phyloP scores from a whole-genome alignment of 2,888 invertebrate species.

The Brenthis ino region DNA sequence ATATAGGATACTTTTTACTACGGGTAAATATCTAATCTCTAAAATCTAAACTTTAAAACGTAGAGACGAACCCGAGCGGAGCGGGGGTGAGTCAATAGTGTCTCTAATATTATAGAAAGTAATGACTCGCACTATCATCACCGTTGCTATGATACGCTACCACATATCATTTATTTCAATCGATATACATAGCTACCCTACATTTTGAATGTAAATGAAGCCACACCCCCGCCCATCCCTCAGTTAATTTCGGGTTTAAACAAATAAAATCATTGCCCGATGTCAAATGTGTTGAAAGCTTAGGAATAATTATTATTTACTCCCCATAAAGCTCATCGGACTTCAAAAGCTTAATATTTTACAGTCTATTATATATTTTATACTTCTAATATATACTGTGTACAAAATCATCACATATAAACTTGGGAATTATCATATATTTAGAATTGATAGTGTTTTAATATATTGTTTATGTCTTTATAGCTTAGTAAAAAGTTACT shows the following conservation, averaged over 20 bases:
- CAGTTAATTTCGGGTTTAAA: conserved; percentile 29
- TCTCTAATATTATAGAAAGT: neutral
- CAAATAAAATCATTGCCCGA: conserved; percentile 26
- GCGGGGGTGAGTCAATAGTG: no score
- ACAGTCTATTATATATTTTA: neutral
- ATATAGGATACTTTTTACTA: no score
- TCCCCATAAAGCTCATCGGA: conserved; percentile 2
- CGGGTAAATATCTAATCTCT: no score
- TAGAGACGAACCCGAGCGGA: no score
- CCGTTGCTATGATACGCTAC: conserved; percentile 4
- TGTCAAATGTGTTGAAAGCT: conserved; percentile 4
- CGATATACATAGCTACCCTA: conserved; percentile 24
- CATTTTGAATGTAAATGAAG: conserved; percentile 35
- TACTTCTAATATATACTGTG: no score
- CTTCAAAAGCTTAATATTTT: conserved; percentile 2
- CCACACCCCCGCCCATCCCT: conserved; percentile 22
- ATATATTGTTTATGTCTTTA: neutral
- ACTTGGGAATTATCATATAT: no score
- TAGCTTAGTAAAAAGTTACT: neutral
- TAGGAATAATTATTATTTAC: conserved; percentile 1
- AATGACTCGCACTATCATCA: neutral
- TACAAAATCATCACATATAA: no score
- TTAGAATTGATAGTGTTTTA: neutral
- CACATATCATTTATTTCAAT: conserved; percentile 21
- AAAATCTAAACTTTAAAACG: no score